phyloP scores from a whole-genome alignment of 2,113 vertebrate genomes.

The Oncorhynchus clarkii region DNA sequence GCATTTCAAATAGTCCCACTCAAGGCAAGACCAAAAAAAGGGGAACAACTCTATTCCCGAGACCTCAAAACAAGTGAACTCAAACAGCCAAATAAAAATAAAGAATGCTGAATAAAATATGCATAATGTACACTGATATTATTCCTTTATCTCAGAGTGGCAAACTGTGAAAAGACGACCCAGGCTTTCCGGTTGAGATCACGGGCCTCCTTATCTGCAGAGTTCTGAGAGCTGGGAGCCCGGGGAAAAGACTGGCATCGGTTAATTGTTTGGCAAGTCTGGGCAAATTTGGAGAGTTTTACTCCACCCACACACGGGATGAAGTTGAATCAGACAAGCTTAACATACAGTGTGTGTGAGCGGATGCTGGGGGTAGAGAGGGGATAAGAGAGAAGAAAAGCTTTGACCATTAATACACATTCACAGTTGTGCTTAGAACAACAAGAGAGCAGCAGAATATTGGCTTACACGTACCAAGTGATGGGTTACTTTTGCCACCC shows the following conservation, averaged over 20 bases:
- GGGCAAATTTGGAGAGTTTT: conserved; percentile 53
- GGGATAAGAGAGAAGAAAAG: conserved; percentile 16
- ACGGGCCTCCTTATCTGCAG: conserved; percentile 55
- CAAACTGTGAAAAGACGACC: conserved; percentile 58
- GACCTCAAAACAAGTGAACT: conserved; percentile 50
- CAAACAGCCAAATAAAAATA: conserved; percentile 26
- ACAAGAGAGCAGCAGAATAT: conserved; percentile 48
- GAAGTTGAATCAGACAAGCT: conserved; percentile 42
- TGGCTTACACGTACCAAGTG: conserved; percentile 36
- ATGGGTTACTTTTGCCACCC: conserved; percentile 24
- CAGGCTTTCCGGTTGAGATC: conserved; percentile 55
- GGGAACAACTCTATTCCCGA: conserved; percentile 24
- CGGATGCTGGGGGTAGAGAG: not conserved
- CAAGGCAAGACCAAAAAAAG: too few species aligned
- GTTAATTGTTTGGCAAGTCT: conserved; percentile 45
- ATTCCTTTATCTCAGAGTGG: conserved; percentile 54
- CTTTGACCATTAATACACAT: conserved; percentile 46
- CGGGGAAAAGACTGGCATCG: conserved; percentile 33
- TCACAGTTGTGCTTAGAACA: conserved; percentile 63
- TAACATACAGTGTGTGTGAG: conserved; percentile 22
- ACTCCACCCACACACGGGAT: conserved; percentile 53
- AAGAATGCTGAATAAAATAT: conserved; percentile 44
- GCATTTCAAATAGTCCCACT: too few species aligned
- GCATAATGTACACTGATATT: conserved; percentile 69
- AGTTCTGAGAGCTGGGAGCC: conserved; percentile 49